Evolutionary conservation across 92 coral and sea anemone species (phyloP).

Genomic region (Phenganax stokvisi): DNA sequence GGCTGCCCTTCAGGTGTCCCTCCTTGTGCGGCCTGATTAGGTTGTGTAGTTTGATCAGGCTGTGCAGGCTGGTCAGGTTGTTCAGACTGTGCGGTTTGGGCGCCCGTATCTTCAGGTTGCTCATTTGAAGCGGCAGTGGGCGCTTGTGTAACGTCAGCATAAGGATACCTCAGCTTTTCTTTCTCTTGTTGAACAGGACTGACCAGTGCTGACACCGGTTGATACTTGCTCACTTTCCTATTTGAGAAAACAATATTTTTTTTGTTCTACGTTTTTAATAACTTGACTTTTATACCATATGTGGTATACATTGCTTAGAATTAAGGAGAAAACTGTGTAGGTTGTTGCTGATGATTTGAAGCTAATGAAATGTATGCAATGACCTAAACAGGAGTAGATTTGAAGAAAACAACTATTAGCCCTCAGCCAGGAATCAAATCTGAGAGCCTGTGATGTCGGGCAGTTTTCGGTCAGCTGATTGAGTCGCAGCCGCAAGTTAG

Average conservation of each 20-base stretch:
- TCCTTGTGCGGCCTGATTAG: background rate
- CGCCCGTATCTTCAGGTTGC: conserved; percentile 1
- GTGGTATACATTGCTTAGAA: too few relatives aligned
- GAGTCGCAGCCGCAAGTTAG: too few relatives aligned
- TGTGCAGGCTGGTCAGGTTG: background rate
- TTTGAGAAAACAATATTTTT: background rate
- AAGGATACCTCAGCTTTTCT: background rate
- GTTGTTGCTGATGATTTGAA: too few relatives aligned
- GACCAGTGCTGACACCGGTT: background rate
- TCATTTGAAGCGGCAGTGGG: conserved; percentile 2
- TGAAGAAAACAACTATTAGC: too few relatives aligned
- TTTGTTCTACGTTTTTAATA: too few relatives aligned
- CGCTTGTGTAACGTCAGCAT: conserved; percentile 1
- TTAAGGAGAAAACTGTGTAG: too few relatives aligned
- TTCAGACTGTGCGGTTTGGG: background rate
- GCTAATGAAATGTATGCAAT: too few relatives aligned
- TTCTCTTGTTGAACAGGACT: background rate
- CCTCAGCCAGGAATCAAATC: too few relatives aligned
- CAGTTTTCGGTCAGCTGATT: too few relatives aligned
- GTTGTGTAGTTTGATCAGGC: background rate
- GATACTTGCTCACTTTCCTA: background rate
- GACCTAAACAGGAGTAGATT: too few relatives aligned
- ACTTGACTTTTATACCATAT: too few relatives aligned
- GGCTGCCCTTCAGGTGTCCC: background rate
- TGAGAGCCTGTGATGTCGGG: too few relatives aligned